Conservation (phyloP, 2,888 invertebrate species). For the Biston stratarius region DNA sequence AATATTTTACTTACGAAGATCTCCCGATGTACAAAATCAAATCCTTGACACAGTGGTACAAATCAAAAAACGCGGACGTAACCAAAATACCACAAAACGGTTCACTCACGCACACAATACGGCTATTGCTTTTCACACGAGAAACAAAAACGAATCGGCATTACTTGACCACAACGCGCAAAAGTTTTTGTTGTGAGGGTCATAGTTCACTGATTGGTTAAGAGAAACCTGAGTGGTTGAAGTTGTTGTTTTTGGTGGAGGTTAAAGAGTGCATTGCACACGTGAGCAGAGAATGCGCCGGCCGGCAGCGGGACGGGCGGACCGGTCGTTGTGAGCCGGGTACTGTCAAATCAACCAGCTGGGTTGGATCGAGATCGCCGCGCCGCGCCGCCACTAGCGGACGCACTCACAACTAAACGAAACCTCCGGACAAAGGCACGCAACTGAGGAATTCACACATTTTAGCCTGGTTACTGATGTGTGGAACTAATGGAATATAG, state of each 20-base stretch:
- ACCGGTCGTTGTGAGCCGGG: slow-evolving; percentile 70
- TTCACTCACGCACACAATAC: slow-evolving; percentile 70
- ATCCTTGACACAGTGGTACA: slow-evolving; percentile 64
- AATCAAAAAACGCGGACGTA: slow-evolving; percentile 65
- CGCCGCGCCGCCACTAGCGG: slow-evolving; percentile 72
- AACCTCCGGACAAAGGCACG: slow-evolving; percentile 53
- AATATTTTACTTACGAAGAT: not conserved
- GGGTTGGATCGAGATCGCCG: slow-evolving; percentile 73
- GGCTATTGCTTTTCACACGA: slow-evolving; percentile 71
- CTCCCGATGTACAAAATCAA: slow-evolving; percentile 35
- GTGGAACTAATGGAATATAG: not conserved
- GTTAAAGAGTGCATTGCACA: slow-evolving; percentile 71
- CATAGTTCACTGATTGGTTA: slow-evolving; percentile 58
- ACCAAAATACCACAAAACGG: slow-evolving; percentile 76
- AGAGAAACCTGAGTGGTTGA: slow-evolving; percentile 50
- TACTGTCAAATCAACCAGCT: slow-evolving; percentile 77
- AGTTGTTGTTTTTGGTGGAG: slow-evolving; percentile 50
- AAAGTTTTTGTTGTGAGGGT: slow-evolving; percentile 33
- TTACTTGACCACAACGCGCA: slow-evolving; percentile 22
- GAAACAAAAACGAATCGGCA: slow-evolving; percentile 62
- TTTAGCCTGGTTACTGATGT: slow-evolving; percentile 4
- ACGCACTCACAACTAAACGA: slow-evolving; percentile 73
- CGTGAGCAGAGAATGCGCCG: slow-evolving; percentile 69
- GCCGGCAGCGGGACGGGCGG: slow-evolving; percentile 58
- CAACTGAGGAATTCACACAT: slow-evolving; percentile 48